Percentiles rank a stretch among this genome's conserved stretches.
Conservation (phyloP, 2,797 vertebrate genomes). For the Synaphobranchus kaupii region DNA sequence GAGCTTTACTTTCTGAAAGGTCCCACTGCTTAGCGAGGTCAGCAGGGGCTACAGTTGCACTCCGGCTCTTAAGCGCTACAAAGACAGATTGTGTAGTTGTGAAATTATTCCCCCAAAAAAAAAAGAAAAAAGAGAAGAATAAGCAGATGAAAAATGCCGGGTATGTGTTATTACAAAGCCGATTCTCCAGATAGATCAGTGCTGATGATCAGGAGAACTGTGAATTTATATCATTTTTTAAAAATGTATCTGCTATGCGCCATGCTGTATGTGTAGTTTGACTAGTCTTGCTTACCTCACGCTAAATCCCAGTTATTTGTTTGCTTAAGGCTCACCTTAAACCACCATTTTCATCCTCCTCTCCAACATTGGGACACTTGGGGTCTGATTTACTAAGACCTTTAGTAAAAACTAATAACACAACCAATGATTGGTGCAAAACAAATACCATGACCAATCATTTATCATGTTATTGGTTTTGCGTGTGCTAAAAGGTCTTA, state of each 20-base stretch:
- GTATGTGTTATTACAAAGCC: neutral
- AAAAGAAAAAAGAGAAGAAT: neutral
- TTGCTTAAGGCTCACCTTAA: neutral
- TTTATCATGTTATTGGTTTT: too few species aligned
- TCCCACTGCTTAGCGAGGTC: neutral
- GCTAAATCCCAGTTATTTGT: neutral
- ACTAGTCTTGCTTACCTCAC: neutral
- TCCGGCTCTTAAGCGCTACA: slow-evolving; percentile 11
- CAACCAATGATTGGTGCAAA: too few species aligned
- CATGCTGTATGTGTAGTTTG: neutral
- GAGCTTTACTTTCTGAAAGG: neutral
- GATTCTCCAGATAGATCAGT: neutral
- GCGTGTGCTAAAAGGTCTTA: too few species aligned
- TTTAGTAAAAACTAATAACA: too few species aligned
- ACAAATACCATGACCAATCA: too few species aligned
- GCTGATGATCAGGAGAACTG: neutral
- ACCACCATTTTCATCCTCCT: neutral
- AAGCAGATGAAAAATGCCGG: neutral
- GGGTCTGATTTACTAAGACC: neutral
- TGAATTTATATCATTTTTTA: neutral
- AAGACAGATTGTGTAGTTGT: slow-evolving; percentile 14
- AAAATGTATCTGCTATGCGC: neutral
- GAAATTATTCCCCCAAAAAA: neutral
- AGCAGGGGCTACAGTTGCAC: neutral
- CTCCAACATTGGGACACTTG: neutral